Evolutionary conservation across 2,888 invertebrate genomes (phyloP), one percentile per base, ranked within the genome.

Genomic region (Cephus pulcher): DNA sequence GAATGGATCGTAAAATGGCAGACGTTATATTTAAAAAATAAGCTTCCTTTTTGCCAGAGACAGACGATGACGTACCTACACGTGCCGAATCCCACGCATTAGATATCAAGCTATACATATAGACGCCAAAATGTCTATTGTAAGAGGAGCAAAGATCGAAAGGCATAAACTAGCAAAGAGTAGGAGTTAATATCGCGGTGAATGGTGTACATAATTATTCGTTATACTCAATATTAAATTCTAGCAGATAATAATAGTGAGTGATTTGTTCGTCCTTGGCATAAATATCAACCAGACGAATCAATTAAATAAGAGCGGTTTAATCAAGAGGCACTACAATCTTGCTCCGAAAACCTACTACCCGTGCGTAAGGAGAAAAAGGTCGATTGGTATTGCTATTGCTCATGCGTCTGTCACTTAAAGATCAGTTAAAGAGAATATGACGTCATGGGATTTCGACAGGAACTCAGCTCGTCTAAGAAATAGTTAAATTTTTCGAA

Each of bases 271-370:
- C 32, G 56, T 68, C 56, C 75, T 75, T 75, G 75, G 69, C 69
- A 69, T 30, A 75, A 75, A 75, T 40, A 34, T 71, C 71, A 71
- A 33, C n/a, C 69, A 74, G 74, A 74, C 74, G 74, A 74, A n/a
- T 74, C 74, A 74, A 74, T 74, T 15, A 74, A 35, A 32, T n/a
- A 74, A 23, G 34, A 74, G 35, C 35, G 11, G 2, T 74, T 74
- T 35, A 74, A 34, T 74, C 74, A 23, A 35, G 37, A 56, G 23
- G 56, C 56, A 23, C n/a, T 34, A 71, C 34, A 71, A 32, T 32
- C 56, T 71, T 71, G 71, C 33, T 71, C 71, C 11, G 11, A 34
- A 71, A 71, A 71, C 12, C 71, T 3, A 71, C 71, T 71, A 32
- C 34, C 71, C 56, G 23, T 23, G 56, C 23, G 23, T 56, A 56